A percentile compares a stretch with the other conserved stretches of the same genome.
Evolutionary conservation across 2,113 vertebrate species (phyloP).

Genomic region (Ivindomyrus marchei): DNA sequence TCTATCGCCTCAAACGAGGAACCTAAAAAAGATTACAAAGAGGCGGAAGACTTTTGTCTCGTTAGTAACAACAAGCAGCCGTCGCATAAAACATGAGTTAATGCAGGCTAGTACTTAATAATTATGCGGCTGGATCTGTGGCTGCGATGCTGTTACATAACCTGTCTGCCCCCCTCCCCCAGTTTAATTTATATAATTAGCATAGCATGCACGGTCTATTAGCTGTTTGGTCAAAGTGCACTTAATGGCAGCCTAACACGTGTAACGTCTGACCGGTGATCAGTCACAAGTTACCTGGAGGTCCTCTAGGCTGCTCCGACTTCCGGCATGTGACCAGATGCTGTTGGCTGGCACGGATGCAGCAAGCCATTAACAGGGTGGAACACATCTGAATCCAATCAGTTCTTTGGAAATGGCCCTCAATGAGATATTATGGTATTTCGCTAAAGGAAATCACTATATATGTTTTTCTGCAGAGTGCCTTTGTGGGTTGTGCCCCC

Average conservation of each 20-base stretch:
- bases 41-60: neutral
- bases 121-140: neutral
- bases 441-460: neutral
- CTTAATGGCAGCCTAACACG: neutral
- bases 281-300: slow-evolving; percentile 2
- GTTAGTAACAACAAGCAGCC: neutral
- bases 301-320: neutral
- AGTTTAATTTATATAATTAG: neutral
- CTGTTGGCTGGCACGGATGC: neutral
- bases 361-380: slow-evolving; percentile 3
- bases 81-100: neutral
- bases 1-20: neutral
- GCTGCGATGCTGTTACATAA: neutral
- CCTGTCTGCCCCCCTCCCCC: neutral
- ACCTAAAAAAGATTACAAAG: neutral
- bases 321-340: neutral
- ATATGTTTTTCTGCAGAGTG: neutral
- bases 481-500: neutral
- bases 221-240: neutral
- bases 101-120: neutral
- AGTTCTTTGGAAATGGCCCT: neutral
- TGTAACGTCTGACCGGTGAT: neutral
- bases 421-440: slow-evolving; percentile 17
- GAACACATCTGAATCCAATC: slow-evolving; percentile 11
- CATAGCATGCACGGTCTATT: neutral